Base-by-base conservation (phyloP, 2,797 vertebrate species). In the Buphagus erythrorhynchus region DNA sequence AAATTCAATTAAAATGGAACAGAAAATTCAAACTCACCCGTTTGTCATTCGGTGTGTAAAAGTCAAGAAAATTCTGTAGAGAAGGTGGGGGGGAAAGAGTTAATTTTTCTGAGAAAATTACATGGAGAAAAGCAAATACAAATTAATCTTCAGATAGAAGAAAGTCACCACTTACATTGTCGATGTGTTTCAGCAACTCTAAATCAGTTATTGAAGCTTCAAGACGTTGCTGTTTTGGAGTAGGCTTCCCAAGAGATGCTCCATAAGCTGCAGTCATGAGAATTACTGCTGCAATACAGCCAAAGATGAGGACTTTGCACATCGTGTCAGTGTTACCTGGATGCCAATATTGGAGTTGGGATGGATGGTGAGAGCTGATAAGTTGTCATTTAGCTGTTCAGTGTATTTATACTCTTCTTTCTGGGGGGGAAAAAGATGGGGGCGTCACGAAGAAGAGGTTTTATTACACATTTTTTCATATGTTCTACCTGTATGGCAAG, bases 401-500 rank as follows among this genome's bases (percentile, higher is more conserved):
- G 81, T 81, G 88, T 97, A 98, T 98, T 98, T 99, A 98, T 98
- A 98, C 96, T 69, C 80, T 96, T 97, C 94, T 97, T 96, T 97
- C 95, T 97, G 96, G 97, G 98, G 94, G 98, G 98, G 97, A 96
- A 96, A 88, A 97, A 79, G 81, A 92, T 98, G 98, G 98, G 98
- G 98, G 98, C 97, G 98, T 98, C 92, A 75, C 40, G 62, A 89
- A 78, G 63, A 95, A 96, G 84, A 97, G 96, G 96, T 98, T 98
- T 97, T 98, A 98, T 98, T 98, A 98, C 98, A 98, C 97, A 98
- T 95, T 97, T 95, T 98, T 96, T 97, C 97, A 97, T 97, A 93
- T 97, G 84, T 79, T 97, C 74, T 98, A 97, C 97, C 97, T 98
- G 97, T 96, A 94, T 97, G 94, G 96, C 93, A 98, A 98, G 96